Evolutionary conservation across 2,113 vertebrate species (phyloP), one percentile per base, ranked within the genome.

Genomic region (Oxyura jamaicensis): DNA sequence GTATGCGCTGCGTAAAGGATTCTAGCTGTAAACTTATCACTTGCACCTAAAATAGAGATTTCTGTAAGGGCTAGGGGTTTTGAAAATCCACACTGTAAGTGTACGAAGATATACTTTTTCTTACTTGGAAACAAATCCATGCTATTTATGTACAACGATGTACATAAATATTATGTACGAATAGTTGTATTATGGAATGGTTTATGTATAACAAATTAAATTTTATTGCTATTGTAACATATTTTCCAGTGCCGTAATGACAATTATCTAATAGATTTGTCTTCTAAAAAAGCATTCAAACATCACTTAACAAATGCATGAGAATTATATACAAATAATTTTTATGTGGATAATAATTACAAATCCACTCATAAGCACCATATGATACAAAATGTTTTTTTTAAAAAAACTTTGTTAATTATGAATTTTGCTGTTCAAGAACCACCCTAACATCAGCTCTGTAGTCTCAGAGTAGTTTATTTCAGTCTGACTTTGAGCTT

Each of bases 1-100:
- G 33, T 13, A 1, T 5, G 3, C 2, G 31, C 52, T 41, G 5
- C 42, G 1, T 2, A 5, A 19, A 35, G 31, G 73, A 17, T 23
- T 67, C 63, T 29, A n/a, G 75, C 50, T 44, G 4, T 12, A 13
- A 41, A 8, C 35, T 10, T 10, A 11, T 56, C 39, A 33, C 50
- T 21, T 4, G 1, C 7, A 3, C 4, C 4, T 10, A 22, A 58
- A 29, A 22, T 1, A 69, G 16, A n/a, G 46, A 5, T 29, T 46
- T 26, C 74, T 58, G 39, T 6, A 25, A 36, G 60, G 66, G 35
- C 46, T 41, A 35, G 28, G 28, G 33, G 50, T 31, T 39, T 69
- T 79, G 55, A 4, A 76, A 44, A 83, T 18, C 46, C 48, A 19
- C 23, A 18, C 55, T 63, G 17, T 53, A 68, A 63, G 44, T 31